A percentile compares a stretch with the other conserved stretches of the same genome.
Evolutionary conservation across 1,140 invertebrate genomes (phyloP).

Genomic region (Drosophila mauritiana): DNA sequence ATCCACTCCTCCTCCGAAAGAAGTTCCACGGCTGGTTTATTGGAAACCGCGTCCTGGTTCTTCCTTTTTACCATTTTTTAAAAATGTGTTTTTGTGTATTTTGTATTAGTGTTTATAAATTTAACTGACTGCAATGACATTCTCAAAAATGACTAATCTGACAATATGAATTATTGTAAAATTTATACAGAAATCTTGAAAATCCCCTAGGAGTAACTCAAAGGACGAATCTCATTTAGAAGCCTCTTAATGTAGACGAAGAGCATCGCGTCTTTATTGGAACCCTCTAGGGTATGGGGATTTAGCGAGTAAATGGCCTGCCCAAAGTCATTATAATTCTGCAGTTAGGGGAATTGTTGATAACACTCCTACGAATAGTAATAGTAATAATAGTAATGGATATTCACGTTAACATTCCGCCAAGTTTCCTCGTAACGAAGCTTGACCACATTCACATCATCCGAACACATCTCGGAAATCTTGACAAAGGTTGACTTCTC

Average conservation of each 20-base stretch:
- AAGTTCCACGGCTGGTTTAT: neutral
- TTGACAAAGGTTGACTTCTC: slow-evolving; percentile 68
- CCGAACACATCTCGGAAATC: slow-evolving; percentile 66
- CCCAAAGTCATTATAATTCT: slow-evolving; percentile 67
- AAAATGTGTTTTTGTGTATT: slow-evolving; percentile 10
- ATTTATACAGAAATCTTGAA: slow-evolving; percentile 6
- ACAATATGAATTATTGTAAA: slow-evolving; percentile 15
- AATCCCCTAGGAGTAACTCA: slow-evolving; percentile 63
- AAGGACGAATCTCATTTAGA: slow-evolving; percentile 51
- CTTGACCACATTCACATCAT: slow-evolving; percentile 53
- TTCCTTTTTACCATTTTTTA: slow-evolving; percentile 19
- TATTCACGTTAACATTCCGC: slow-evolving; percentile 69
- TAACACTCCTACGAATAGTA: no score
- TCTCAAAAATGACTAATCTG: slow-evolving; percentile 1
- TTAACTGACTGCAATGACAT: slow-evolving; percentile 10
- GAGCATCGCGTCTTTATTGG: slow-evolving; percentile 50
- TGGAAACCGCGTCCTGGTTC: neutral
- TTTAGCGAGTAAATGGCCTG: slow-evolving; percentile 62
- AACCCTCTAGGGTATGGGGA: slow-evolving; percentile 38
- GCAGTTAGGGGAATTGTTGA: no score
- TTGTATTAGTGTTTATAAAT: neutral
- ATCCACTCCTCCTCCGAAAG: slow-evolving; percentile 42
- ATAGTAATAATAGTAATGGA: no score
- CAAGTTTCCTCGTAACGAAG: slow-evolving; percentile 62
- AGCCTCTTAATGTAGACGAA: slow-evolving; percentile 49